Conservation (phyloP, 2,888 invertebrate species). For the Arrhopalites spinosus region DNA sequence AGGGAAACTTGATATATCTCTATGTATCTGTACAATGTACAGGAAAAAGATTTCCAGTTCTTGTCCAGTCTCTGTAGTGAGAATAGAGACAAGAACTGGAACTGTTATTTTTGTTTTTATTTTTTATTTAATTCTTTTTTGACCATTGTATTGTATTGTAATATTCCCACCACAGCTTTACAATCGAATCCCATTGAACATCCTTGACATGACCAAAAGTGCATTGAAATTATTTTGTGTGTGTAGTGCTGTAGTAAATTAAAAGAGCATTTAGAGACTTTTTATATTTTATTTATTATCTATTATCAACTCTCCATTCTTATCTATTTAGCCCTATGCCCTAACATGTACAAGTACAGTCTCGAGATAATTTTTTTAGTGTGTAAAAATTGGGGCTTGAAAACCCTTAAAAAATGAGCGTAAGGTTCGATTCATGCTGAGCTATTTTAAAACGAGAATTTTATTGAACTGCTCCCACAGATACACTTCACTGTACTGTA, state of each 20-base stretch:
- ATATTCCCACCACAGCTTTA: not conserved
- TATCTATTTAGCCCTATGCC: too few species aligned
- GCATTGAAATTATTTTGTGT: too few species aligned
- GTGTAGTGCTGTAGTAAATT: not conserved
- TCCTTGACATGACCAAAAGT: too few species aligned
- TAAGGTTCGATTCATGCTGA: constrained; percentile 1
- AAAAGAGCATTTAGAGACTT: not conserved
- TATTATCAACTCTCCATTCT: too few species aligned
- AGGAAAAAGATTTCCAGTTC: not conserved
- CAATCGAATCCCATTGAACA: not conserved
- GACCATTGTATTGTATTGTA: too few species aligned
- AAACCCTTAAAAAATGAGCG: too few species aligned
- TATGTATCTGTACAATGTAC: not conserved
- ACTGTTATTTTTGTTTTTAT: not conserved
- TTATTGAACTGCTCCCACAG: too few species aligned
- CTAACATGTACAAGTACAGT: too few species aligned
- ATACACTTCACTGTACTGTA: too few species aligned
- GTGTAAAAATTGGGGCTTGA: too few species aligned
- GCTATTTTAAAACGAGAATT: not conserved
- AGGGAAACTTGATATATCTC: not conserved
- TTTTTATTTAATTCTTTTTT: not conserved
- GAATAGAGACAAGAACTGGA: not conserved
- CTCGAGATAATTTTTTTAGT: too few species aligned
- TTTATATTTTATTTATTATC: not conserved
- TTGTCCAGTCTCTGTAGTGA: not conserved